Base-by-base conservation (phyloP, 2,888 invertebrate genomes). In the Xestia xanthographa region DNA sequence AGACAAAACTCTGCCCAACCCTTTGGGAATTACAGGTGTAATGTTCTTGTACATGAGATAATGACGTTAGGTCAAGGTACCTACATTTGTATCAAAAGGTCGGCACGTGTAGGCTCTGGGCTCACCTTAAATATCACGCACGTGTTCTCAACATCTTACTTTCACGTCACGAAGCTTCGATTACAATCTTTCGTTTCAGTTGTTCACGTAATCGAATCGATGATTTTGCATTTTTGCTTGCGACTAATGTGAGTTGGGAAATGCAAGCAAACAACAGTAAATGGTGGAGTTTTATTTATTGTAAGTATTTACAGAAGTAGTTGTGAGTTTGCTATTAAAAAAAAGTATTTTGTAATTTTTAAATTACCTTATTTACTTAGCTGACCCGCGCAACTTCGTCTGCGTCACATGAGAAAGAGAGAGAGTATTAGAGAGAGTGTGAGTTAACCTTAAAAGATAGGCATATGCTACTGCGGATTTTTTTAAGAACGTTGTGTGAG, bases 141-240 rank as follows among this genome's bases (percentile, higher is more conserved):
- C 53, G 34, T 70, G 53, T 50, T 50, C 29, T 12, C 67, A 50
- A 48, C 48, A 79, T 73, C 62, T 78, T 56, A 73, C 29, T 70
- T 71, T 41, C 71, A 29, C 63, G 41, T 87, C 72, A 81, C 68
- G 77, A 62, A 65, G 62, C 6, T 45, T 62, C 67, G 82, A 81
- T 85, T 85, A 77, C 38, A 85, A 86, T 86, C 71, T 65, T 66
- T 56, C 66, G 69, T 72, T 71, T 48, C 73, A 60, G 20, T 86
- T 45, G 58, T 83, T 86, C 67, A 26, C 20, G 77, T 87, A 85
- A 85, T 85, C 77, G 78, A 87, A 72, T 85, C 29, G 60, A 77
- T 85, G 87, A 85, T 69, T 85, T 73, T 72, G 82, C 84, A 85
- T 66, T 75, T 85, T 85, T 78, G 38, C 45, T 56, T 71, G 22